Base-by-base conservation (phyloP, 2,888 invertebrate species). In the Tinea pellionella region DNA sequence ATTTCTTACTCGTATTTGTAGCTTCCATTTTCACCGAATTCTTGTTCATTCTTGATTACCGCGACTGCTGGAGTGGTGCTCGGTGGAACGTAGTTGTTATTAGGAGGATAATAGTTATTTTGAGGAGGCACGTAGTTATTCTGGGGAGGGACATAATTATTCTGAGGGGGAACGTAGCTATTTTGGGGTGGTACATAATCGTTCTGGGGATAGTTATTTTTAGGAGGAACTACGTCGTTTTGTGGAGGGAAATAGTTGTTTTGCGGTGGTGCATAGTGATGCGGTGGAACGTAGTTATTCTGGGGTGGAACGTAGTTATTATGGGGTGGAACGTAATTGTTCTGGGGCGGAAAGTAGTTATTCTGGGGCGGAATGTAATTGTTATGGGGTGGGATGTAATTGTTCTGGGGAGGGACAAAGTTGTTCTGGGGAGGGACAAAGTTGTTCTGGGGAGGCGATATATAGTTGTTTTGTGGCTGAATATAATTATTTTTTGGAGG, bases 1-100 rank as follows among this genome's bases (percentile, higher is more conserved):
- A 60, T n/a, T 62, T 84, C 88, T 88, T 67, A 89, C 89, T 88
- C 88, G 66, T 86, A 89, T 74, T 78, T 86, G 69, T 88, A 89
- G 67, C 80, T 77, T 62, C 89, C 89, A 63, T 89, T 80, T 12
- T 82, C 80, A 57, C 87, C 86, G 55, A 69, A 71, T 42, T 65
- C 71, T 61, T 82, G 82, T 61, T 82, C 84, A 64, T 89, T 86
- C 69, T 84, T 87, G 68, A 89, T 78, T 43, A 89, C 77, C 1
- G 86, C 63, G 7, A 76, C 69, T 0, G 75, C 69, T 0, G 75
- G 73, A 0, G 81, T 74, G 0, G 85, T 81, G 0, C 75, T 75
- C 18, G 67, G 53, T 0, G 66, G 63, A 32, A 41, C 65, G 66
- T 68, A 63, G 12, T 59, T 63, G 19, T 65, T 63, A 24, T 63